Evolutionary conservation across 1,140 invertebrate species (phyloP), one percentile per base, ranked within the genome.

Genomic region (Saccostrea glomerata): DNA sequence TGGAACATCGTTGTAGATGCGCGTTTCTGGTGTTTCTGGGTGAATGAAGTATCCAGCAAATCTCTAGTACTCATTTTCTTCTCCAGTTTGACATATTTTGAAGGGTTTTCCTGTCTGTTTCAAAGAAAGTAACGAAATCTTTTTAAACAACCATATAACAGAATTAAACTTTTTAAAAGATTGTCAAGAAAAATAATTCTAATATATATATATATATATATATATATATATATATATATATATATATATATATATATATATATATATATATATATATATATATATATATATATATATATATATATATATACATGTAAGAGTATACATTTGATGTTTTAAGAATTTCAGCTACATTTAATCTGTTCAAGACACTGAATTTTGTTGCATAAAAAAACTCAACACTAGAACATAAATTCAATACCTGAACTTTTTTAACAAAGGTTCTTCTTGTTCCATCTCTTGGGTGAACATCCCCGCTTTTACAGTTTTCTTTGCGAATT

Each of bases 301-400:
- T n/a, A n/a, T n/a, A n/a, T 60, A 17, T 15, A 60, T 15, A 20
- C 20, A 60, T 60, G 20, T 60, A 60, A 17, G 20, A 17, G 20
- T 60, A 17, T 60, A 17, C 20, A 17, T 60, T 60, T 60, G 20
- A 60, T 60, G 58, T 60, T 15, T 17, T 60, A 60, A 60, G 58
- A 60, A 60, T 15, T 60, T 20, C 13, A 60, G 13, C 1, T 60
- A 60, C 13, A 60, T 20, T 15, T 17, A 20, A 60, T 60, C 58
- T 60, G 58, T 60, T 60, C 58, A 60, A 60, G 58, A 60, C 20
- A 60, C 58, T 60, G 58, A 60, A 60, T 60, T 60, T 60, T 60
- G 13, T 60, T 60, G 13, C 58, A 60, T 60, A 60, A 60, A 60
- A 60, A 60, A 20, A 2, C 17, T 17, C 56, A 9, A 47, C 47